Evolutionary conservation across 2,113 vertebrate species (phyloP).

Genomic region (Rhinoderma darwinii): DNA sequence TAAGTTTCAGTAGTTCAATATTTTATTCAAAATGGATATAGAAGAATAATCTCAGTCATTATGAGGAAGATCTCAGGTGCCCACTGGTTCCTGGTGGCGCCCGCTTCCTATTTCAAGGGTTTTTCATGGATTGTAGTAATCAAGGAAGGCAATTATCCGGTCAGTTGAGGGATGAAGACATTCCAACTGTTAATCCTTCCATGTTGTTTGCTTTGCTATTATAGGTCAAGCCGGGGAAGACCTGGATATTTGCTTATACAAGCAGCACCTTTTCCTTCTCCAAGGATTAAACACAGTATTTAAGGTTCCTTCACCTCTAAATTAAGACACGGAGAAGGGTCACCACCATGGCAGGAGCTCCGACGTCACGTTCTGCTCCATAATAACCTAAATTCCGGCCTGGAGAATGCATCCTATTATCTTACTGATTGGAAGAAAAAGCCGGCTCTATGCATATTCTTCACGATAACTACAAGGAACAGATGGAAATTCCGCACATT

Average conservation of each 20-base stretch:
- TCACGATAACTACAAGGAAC: background rate
- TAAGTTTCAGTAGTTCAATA: too few species aligned
- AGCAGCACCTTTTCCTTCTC: background rate
- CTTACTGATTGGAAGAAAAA: background rate
- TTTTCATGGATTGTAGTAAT: conserved; percentile 1
- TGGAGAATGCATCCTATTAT: conserved; percentile 8
- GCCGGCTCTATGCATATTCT: background rate
- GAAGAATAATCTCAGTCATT: too few species aligned
- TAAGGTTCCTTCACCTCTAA: background rate
- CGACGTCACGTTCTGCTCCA: background rate
- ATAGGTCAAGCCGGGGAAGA: conserved; percentile 23
- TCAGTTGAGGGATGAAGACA: conserved; percentile 21
- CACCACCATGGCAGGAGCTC: background rate
- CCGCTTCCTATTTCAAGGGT: background rate
- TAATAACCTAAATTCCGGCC: background rate
- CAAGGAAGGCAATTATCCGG: conserved; percentile 18
- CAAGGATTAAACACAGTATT: background rate
- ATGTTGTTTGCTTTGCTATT: conserved; percentile 32
- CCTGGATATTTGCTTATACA: background rate
- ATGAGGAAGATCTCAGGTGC: background rate
- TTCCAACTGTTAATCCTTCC: conserved; percentile 20
- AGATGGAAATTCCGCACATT: conserved; percentile 35
- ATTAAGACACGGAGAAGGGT: conserved; percentile 3
- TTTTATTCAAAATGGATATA: too few species aligned
- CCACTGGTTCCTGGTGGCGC: background rate